Evolutionary conservation across 1,140 invertebrate species (phyloP).

Genomic region (Mylabris phalerata): DNA sequence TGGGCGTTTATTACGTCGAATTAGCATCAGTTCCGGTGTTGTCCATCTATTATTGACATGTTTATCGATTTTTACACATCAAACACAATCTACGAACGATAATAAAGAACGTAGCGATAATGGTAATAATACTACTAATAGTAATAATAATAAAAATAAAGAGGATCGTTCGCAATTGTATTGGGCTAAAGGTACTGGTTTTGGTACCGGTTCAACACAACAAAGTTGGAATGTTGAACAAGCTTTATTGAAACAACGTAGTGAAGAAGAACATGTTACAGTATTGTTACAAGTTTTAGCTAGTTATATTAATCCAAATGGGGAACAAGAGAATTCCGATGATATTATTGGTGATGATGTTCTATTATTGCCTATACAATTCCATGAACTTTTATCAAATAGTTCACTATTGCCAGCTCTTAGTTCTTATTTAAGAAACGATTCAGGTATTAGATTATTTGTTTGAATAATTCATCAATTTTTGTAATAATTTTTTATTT

Average conservation of each 20-base stretch:
- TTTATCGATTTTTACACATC: conserved; percentile 80
- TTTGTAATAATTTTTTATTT: conserved; percentile 12
- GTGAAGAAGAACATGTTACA: conserved; percentile 90
- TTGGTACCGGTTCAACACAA: conserved; percentile 89
- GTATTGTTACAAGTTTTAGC: conserved; percentile 70
- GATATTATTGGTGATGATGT: conserved; percentile 43
- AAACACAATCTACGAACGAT: conserved; percentile 24
- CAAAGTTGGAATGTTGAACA: conserved; percentile 95
- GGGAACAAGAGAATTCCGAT: conserved; percentile 37
- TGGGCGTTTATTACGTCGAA: conserved; percentile 66
- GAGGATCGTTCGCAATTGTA: conserved; percentile 82
- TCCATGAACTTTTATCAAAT: conserved; percentile 67
- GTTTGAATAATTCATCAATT: background rate
- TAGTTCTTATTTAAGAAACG: conserved; percentile 87
- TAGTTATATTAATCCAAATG: conserved; percentile 73
- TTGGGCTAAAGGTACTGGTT: conserved; percentile 92
- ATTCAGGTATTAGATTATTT: conserved; percentile 58
- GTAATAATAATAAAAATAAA: conserved; percentile 6
- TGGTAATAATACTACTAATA: conserved; percentile 24
- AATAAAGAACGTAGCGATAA: conserved; percentile 30
- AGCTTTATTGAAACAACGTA: conserved; percentile 77
- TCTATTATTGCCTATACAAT: conserved; percentile 53
- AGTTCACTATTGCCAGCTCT: conserved; percentile 83
- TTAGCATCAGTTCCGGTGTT: conserved; percentile 75
- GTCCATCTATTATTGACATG: conserved; percentile 79